Evolutionary conservation across 2,797 vertebrate genomes (phyloP), one percentile per base, ranked within the genome.

Genomic region (Dallia pectoralis): DNA sequence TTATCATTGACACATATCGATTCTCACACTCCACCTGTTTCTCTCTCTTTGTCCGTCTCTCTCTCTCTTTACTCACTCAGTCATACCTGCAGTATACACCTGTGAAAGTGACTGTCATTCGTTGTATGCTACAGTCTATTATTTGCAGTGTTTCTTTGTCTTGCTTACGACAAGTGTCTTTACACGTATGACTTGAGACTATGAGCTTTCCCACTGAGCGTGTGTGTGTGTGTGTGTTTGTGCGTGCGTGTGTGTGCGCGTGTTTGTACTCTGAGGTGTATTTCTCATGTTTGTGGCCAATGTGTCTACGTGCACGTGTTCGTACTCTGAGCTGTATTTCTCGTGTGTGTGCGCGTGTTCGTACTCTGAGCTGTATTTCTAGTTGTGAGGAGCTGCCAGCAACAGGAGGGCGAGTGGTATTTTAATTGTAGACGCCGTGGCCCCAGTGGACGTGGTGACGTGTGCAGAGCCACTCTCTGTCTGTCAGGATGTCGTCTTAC

Each of bases 401-500:
- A 74, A 44, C 69, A 79, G 76, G 78, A 74, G 71, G 64, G 67
- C 70, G 70, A 71, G 74, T 67, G 67, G 70, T 49, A 72, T 73
- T 74, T 76, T 77, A 79, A 82, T 85, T 82, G 67, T 76, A 69
- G 74, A 25, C 70, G 56, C 63, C 44, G 77, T 76, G 65, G 51
- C 71, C 64, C 27, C 30, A 69, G 53, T 27, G 65, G 56, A 78
- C 61, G 25, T 33, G 1, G 63, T 51, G 64, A 71, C 33, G 69
- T 68, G 53, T 49, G 69, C 19, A 33, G 19, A 30, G 22, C n/a
- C 8, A 19, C 61, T 27, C 19, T 18, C 49, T 65, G 67, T 69
- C 69, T 72, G 69, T 56, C 49, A 22, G 33, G 63, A 51, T 62
- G 51, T 36, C 27, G 29, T 77, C 71, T 70, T 25, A 63, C 70